These are phyloP conservation scores for Suncus etruscus DNA, from an alignment of 2,113 vertebrate genomes.

Conservation along the genomic window DNA sequence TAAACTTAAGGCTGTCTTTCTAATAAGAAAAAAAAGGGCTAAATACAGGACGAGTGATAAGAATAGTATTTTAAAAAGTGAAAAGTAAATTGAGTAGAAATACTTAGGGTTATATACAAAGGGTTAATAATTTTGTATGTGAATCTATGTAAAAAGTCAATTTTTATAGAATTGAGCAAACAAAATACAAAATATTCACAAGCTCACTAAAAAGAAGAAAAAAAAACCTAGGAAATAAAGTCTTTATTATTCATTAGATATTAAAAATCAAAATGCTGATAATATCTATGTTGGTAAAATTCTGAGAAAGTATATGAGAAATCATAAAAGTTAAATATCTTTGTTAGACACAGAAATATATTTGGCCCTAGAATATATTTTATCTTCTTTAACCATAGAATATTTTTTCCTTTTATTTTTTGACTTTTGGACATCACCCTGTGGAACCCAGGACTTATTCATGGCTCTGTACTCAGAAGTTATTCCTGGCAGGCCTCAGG, in stretches of 20 bases:
- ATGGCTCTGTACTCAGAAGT: too few relatives aligned
- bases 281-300: neutral
- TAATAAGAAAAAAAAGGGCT: slow-evolving; percentile 31
- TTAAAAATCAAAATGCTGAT: neutral
- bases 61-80: neutral
- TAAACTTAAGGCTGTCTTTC: neutral
- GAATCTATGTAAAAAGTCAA: neutral
- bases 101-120: neutral
- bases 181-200: neutral
- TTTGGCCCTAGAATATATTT: neutral
- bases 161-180: neutral
- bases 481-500: too few relatives aligned
- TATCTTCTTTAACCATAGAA: neutral
- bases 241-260: neutral
- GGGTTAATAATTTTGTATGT: neutral
- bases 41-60: neutral
- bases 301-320: too few relatives aligned
- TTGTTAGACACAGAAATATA: neutral
- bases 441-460: too few relatives aligned
- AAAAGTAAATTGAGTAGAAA: slow-evolving; percentile 28
- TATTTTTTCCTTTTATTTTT: neutral
- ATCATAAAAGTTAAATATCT: slow-evolving; percentile 1
- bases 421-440: too few relatives aligned
- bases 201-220: neutral
- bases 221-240: neutral